Evolutionary conservation across 1,140 invertebrate genomes (phyloP).

Genomic region (Diorhabda carinulata): DNA sequence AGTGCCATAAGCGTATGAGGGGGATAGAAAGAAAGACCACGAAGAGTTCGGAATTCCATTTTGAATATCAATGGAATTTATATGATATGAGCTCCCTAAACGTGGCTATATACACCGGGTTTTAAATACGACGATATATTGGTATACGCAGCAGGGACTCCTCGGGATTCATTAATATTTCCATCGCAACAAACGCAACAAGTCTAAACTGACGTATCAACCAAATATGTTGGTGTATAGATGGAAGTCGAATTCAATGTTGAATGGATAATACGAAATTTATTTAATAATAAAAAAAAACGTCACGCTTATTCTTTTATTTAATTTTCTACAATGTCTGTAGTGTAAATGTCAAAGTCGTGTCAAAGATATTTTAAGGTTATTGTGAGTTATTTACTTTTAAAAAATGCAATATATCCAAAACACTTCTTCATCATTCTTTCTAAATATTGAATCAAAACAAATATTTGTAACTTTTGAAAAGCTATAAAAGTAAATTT

Average conservation of each 20-base stretch:
- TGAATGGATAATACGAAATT: background rate
- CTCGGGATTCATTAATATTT: background rate
- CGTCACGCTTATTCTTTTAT: too few species aligned
- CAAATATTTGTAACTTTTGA: too few species aligned
- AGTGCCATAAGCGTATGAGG: background rate
- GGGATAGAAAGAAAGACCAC: background rate
- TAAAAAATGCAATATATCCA: too few species aligned
- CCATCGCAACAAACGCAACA: background rate
- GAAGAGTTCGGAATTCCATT: background rate
- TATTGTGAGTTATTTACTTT: too few species aligned
- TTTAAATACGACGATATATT: constrained; percentile 3
- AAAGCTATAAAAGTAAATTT: too few species aligned
- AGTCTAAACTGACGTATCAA: background rate
- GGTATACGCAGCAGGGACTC: background rate
- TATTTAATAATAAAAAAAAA: background rate
- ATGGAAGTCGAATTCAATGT: background rate
- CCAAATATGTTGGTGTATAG: background rate
- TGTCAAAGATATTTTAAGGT: too few species aligned
- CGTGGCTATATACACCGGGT: background rate
- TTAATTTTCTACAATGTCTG: too few species aligned
- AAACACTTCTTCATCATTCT: too few species aligned
- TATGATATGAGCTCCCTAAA: constrained; percentile 2
- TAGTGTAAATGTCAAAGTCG: too few species aligned
- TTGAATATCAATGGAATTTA: constrained; percentile 3
- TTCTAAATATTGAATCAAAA: too few species aligned